Conservation (phyloP, 2,797 vertebrate species). For the Falco columbarius region DNA sequence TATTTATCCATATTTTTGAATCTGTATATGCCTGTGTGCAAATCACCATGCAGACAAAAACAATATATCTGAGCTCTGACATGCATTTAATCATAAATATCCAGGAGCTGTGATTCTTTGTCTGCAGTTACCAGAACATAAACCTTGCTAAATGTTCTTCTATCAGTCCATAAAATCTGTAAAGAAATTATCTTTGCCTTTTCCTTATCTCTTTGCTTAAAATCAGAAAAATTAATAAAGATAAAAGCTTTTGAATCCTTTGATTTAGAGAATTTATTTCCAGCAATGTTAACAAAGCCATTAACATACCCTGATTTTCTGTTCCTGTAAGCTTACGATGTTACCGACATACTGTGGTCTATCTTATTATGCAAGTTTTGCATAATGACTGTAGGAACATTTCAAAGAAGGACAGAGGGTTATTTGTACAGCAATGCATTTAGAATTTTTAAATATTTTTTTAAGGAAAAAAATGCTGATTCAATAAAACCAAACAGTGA, state of each 20-base stretch:
- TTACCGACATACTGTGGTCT: neutral
- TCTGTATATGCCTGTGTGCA: rapidly evolving
- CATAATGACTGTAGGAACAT: neutral
- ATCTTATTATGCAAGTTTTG: neutral
- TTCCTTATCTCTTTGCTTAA: neutral
- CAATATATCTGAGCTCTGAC: rapidly evolving
- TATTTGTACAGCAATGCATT: neutral
- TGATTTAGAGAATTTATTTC: neutral
- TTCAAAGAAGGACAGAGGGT: neutral
- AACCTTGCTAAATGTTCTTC: neutral
- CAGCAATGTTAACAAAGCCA: neutral
- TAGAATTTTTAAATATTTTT: neutral
- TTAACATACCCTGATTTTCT: neutral
- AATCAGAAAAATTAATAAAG: neutral
- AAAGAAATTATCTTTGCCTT: neutral
- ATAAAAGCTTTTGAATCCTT: neutral
- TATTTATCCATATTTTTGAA: neutral
- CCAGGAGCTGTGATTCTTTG: neutral
- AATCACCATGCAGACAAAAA: neutral
- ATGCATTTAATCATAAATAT: neutral
- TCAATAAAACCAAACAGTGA: neutral
- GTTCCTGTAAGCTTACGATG: neutral
- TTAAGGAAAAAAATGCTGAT: neutral
- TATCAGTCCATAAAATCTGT: neutral
- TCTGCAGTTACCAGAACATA: neutral